These are phyloP conservation scores for Agriopis leucophaearia DNA, from an alignment of 2,888 invertebrate genomes.

Conservation along the genomic window DNA sequence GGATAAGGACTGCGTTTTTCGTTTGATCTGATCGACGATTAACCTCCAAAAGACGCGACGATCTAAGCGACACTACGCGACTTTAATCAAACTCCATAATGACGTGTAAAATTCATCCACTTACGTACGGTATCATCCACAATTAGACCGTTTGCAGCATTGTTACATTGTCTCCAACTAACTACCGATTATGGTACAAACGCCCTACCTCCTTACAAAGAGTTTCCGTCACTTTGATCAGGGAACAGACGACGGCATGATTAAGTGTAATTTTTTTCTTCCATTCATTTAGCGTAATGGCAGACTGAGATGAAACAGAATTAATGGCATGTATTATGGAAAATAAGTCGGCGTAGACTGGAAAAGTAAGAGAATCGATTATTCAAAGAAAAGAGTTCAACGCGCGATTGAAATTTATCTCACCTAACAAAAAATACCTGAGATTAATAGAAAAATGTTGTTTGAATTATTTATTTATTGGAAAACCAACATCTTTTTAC, in stretches of 20 bases:
- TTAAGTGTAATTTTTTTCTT: conserved; percentile 49
- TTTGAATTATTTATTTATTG: too few relatives aligned
- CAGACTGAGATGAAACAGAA: conserved; percentile 12
- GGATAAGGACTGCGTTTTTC: too few relatives aligned
- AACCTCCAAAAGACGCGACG: not conserved
- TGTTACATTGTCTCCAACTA: conserved; percentile 15
- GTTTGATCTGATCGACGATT: not conserved
- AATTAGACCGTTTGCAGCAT: conserved; percentile 26
- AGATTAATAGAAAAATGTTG: too few relatives aligned
- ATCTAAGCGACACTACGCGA: not conserved
- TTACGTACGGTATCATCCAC: conserved; percentile 16
- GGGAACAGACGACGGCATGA: conserved; percentile 35
- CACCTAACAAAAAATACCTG: too few relatives aligned
- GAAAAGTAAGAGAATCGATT: not conserved
- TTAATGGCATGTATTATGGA: conserved; percentile 10
- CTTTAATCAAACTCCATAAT: not conserved
- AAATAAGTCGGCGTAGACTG: conserved; percentile 2
- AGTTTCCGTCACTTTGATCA: conserved; percentile 36
- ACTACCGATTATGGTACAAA: conserved; percentile 26
- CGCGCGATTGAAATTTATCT: not conserved
- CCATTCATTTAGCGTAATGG: conserved; percentile 36
- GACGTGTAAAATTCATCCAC: conserved; percentile 10
- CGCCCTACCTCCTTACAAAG: conserved; percentile 24
- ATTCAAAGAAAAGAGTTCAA: conserved; percentile 25
- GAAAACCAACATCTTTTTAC: too few relatives aligned